Evolutionary conservation across 2,888 invertebrate species (phyloP).

Genomic region (Marasmarcha lunaedactyla): DNA sequence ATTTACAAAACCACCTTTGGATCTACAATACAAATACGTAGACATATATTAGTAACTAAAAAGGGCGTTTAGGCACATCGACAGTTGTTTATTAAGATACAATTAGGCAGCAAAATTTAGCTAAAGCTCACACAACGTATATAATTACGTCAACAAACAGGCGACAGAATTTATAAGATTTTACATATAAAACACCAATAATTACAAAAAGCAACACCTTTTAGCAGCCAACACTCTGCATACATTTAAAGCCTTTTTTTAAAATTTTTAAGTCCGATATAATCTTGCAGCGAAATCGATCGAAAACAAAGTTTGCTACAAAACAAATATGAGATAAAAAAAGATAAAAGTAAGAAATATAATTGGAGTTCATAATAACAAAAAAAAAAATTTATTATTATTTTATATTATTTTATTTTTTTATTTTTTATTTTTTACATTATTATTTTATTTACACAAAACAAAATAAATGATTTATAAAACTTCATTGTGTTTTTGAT

Average conservation of each 20-base stretch:
- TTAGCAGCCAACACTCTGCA: slow-evolving; percentile 68
- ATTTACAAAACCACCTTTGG: slow-evolving; percentile 56
- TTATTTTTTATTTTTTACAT: neutral
- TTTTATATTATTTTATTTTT: neutral
- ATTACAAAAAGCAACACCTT: slow-evolving; percentile 23
- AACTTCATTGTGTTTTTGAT: too few species aligned
- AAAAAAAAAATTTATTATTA: neutral
- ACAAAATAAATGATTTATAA: too few species aligned
- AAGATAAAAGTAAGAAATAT: neutral
- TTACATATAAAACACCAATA: slow-evolving; percentile 16
- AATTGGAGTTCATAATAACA: neutral
- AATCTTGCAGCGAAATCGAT: slow-evolving; percentile 52
- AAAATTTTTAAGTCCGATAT: slow-evolving; percentile 20
- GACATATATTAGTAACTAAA: slow-evolving; percentile 16
- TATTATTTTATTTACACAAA: neutral
- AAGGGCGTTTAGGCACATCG: slow-evolving; percentile 14
- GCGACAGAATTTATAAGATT: slow-evolving; percentile 12
- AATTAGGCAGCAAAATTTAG: slow-evolving; percentile 27
- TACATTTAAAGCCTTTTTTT: slow-evolving; percentile 59
- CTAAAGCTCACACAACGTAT: neutral
- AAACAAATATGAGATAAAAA: slow-evolving; percentile 2
- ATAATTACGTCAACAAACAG: neutral
- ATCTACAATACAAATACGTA: slow-evolving; percentile 34
- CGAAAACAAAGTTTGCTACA: neutral
- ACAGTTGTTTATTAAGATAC: slow-evolving; percentile 11